Percentiles rank a stretch among this genome's conserved stretches.
Evolutionary conservation across 2,113 vertebrate species (phyloP).

Genomic region (Oreotragus oreotragus): DNA sequence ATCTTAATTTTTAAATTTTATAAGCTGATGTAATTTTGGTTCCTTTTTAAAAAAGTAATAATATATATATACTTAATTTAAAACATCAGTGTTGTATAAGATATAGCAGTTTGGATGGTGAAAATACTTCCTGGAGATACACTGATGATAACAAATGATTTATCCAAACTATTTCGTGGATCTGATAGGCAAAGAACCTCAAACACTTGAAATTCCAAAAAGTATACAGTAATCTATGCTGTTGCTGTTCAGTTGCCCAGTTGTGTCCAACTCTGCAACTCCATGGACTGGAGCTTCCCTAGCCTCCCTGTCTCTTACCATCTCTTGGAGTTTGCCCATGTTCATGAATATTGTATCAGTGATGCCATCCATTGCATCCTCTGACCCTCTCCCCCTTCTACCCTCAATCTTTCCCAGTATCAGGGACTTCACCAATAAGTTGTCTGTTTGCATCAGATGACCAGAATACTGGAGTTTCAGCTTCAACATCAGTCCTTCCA

Average conservation of each 20-base stretch:
- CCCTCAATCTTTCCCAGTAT: not conserved
- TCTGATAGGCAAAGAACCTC: not conserved
- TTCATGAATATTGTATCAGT: rapidly evolving
- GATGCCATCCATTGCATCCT: not conserved
- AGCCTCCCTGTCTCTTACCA: not conserved
- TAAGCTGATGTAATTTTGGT: not conserved
- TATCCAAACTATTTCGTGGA: not conserved
- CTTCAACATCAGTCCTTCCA: not conserved
- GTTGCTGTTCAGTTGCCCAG: not conserved
- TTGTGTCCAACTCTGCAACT: not conserved
- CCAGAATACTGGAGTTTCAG: not conserved
- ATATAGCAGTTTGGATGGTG: not conserved
- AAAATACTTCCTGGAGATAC: not conserved
- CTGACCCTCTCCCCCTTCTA: not conserved
- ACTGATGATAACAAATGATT: not conserved
- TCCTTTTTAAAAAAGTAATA: not conserved
- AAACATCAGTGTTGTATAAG: not conserved
- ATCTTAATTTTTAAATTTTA: not conserved
- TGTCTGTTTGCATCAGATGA: not conserved
- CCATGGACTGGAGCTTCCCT: not conserved
- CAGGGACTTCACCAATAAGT: not conserved
- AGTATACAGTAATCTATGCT: not conserved
- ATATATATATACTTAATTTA: not conserved
- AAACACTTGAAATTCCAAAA: not conserved
- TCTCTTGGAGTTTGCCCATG: not conserved